Percentiles rank a stretch among this genome's conserved stretches.
phyloP scores from a whole-genome alignment of 2,888 invertebrate species.

The Fragum sueziense region DNA sequence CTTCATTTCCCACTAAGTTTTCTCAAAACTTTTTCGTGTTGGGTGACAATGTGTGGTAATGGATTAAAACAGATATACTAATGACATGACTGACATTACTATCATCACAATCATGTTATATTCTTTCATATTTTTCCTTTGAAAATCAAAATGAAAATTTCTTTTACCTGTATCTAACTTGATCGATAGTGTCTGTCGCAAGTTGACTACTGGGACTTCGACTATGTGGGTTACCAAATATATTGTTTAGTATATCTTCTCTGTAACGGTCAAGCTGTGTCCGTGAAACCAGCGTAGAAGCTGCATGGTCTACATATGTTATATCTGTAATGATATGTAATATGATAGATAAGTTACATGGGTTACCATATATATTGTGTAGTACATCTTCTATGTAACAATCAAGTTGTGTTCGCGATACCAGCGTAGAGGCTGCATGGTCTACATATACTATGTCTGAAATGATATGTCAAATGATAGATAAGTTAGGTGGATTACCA shows the following conservation, averaged over 20 bases:
- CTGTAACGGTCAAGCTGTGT: conserved; percentile 87
- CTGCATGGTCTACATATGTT: conserved; percentile 93
- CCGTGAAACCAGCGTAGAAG: conserved; percentile 91
- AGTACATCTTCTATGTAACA: conserved; percentile 87
- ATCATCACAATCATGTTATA: too few relatives aligned
- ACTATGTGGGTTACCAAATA: conserved; percentile 96
- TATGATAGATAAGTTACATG: conserved; percentile 89
- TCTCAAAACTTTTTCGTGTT: too few relatives aligned
- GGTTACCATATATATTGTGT: conserved; percentile 92
- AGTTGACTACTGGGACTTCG: conserved; percentile 88
- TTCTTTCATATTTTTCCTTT: too few relatives aligned
- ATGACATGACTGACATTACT: too few relatives aligned
- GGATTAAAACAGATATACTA: too few relatives aligned
- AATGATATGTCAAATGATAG: conserved; percentile 11
- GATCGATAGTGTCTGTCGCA: conserved; percentile 93
- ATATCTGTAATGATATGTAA: conserved; percentile 60
- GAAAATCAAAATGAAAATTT: neutral
- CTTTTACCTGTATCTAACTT: conserved; percentile 88
- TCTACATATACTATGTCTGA: conserved; percentile 88
- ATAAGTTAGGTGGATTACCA: conserved; percentile 97
- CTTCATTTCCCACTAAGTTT: too few relatives aligned
- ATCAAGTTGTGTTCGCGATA: conserved; percentile 89
- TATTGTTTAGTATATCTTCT: conserved; percentile 87
- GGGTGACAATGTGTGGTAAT: too few relatives aligned
- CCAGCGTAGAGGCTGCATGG: conserved; percentile 93